Base-by-base conservation (phyloP, 1,140 invertebrate species). In the Cryptotermes secundus region DNA sequence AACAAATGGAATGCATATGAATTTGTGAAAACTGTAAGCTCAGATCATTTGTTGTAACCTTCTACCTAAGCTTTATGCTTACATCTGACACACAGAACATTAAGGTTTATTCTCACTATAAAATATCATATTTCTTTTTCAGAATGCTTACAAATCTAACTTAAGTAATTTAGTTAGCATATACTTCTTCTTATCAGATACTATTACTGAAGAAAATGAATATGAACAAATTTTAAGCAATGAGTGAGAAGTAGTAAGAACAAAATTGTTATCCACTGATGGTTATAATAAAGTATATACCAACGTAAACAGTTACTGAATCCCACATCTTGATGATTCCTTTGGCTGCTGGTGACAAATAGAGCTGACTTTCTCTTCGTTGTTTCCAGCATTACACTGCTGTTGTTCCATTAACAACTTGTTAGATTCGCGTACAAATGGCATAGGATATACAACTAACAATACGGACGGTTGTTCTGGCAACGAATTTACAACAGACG, bases 401-500 rank as follows among this genome's bases (percentile, higher is more conserved):
- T 72, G 59, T n/a, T 26, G 59, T 7, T 72, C 59, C 26, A 31
- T 72, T n/a, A 59, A 31, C 14, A 31, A 24, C 26, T 72, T 4
- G 6, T 72, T 72, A 72, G 26, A 3, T 72, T 72, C 59, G 31
- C 31, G 59, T 72, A 72, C 59, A 72, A 72, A 72, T 31, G 59
- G 59, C n/a, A 72, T n/a, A 31, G 59, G 59, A 14, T 72, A 72
- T 16, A 72, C 59, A 6, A 72, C 59, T 72, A 72, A 72, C 59
- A 72, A 72, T 72, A 72, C 59, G 59, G 59, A 72, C 59, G 59
- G 59, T 72, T 72, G 26, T 72, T 72, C 59, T 72, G 59, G 59
- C 59, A n/a, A 72, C 26, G 59, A 72, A 72, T 72, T 72, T n/a
- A 72, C 59, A 31, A 31, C 26, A 72, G 59, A 72, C 38, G 59